Conservation (phyloP, 2,888 invertebrate species). For the Synanthedon andrenaeformis region DNA sequence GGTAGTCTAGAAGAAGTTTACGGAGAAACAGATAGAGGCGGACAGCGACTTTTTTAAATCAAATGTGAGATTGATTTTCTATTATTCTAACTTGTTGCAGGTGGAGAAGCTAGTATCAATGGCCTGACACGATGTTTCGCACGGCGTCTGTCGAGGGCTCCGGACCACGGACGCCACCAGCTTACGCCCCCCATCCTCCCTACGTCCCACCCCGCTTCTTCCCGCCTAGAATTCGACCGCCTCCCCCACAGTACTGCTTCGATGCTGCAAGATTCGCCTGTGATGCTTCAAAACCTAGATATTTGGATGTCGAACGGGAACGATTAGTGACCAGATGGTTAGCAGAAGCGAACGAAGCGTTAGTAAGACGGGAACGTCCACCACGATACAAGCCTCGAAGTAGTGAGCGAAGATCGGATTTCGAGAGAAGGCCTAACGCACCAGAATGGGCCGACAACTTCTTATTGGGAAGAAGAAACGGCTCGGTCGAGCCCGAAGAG, state of each 20-base stretch:
- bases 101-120: conserved; percentile 42
- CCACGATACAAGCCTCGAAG: conserved; percentile 59
- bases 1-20: too few species aligned
- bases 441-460: conserved; percentile 64
- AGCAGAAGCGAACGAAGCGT: conserved; percentile 62
- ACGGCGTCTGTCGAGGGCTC: conserved; percentile 68
- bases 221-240: conserved; percentile 56
- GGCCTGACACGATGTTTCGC: conserved; percentile 62
- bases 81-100: conserved; percentile 22
- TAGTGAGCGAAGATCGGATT: conserved; percentile 60
- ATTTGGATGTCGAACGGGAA: conserved; percentile 61
- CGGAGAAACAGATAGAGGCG: too few species aligned
- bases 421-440: conserved; percentile 43
- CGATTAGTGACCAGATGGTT: conserved; percentile 62
- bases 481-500: conserved; percentile 57
- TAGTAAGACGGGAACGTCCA: conserved; percentile 54
- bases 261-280: conserved; percentile 66
- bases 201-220: conserved; percentile 60
- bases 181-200: conserved; percentile 61
- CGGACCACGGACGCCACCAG: conserved; percentile 63
- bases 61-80: too few species aligned
- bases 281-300: conserved; percentile 61
- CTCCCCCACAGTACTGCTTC: conserved; percentile 66
- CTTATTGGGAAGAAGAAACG: conserved; percentile 46
- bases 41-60: too few species aligned